These are phyloP conservation scores for Monodelphis domestica DNA, from an alignment of 2,797 vertebrate genomes.

Conservation along the genomic window DNA sequence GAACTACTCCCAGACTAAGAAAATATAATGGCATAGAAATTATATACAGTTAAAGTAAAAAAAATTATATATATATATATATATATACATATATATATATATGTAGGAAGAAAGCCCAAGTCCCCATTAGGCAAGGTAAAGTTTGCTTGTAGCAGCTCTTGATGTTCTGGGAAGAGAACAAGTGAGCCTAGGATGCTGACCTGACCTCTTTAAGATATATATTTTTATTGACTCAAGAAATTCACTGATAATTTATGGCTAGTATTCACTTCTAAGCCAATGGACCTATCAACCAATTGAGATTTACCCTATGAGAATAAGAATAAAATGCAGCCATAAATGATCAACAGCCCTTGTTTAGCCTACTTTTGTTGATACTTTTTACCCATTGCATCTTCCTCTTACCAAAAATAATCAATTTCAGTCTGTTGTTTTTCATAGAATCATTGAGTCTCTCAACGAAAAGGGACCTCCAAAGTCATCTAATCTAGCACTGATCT, in stretches of 20 bases:
- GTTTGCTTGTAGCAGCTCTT: neutral
- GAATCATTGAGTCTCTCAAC: neutral
- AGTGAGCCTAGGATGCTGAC: slow-evolving; percentile 76
- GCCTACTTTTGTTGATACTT: slow-evolving; percentile 60
- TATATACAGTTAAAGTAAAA: slow-evolving; percentile 40
- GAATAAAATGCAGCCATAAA: slow-evolving; percentile 67
- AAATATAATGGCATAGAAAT: slow-evolving; percentile 50
- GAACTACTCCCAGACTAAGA: slow-evolving; percentile 52
- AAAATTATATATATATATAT: too few relatives aligned
- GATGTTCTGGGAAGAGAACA: slow-evolving; percentile 55
- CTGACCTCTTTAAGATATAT: slow-evolving; percentile 50
- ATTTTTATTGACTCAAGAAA: slow-evolving; percentile 74
- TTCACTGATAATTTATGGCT: slow-evolving; percentile 71
- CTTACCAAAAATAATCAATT: neutral
- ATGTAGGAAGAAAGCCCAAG: slow-evolving; percentile 34
- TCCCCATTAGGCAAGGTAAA: slow-evolving; percentile 39
- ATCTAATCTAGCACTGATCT: neutral
- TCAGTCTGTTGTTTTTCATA: neutral
- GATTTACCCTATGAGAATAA: slow-evolving; percentile 74
- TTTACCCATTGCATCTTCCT: neutral
- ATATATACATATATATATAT: too few relatives aligned
- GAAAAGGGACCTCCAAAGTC: neutral
- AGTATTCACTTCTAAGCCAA: slow-evolving; percentile 78
- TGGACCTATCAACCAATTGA: slow-evolving; percentile 71
- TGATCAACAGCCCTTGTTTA: slow-evolving; percentile 80